Conservation (phyloP, 2,797 vertebrate species). For the Thaleichthys pacificus region DNA sequence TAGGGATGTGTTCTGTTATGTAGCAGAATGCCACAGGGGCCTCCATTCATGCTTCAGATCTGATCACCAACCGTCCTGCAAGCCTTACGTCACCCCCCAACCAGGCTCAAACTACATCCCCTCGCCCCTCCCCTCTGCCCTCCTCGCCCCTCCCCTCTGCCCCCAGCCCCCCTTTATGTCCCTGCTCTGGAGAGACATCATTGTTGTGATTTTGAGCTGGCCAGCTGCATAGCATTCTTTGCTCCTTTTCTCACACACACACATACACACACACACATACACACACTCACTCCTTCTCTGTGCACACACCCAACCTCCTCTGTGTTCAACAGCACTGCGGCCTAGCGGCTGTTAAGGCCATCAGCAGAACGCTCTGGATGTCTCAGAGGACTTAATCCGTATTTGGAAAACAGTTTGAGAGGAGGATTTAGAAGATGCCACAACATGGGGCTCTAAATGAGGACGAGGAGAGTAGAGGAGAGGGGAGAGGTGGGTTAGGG, state of each 20-base stretch:
- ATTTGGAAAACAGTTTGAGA: too few relatives aligned
- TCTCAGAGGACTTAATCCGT: too few relatives aligned
- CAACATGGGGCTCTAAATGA: too few relatives aligned
- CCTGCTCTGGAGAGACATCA: conserved; percentile 40
- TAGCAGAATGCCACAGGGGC: conserved; percentile 58
- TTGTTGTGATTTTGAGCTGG: conserved; percentile 51
- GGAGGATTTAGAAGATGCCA: neutral
- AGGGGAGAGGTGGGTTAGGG: neutral
- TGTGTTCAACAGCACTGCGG: conserved; percentile 40
- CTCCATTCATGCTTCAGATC: conserved; percentile 69
- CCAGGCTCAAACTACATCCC: conserved; percentile 59
- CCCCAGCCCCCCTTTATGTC: neutral
- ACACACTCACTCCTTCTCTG: conserved; percentile 22
- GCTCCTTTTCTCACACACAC: conserved; percentile 8
- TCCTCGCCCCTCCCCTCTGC: conserved; percentile 7
- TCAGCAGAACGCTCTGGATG: too few relatives aligned
- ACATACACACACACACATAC: conserved; percentile 19
- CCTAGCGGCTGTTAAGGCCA: conserved; percentile 10
- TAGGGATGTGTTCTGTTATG: conserved; percentile 38
- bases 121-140: neutral
- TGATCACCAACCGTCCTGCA: conserved; percentile 73
- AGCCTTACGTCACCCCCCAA: conserved; percentile 65
- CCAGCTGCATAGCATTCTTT: conserved; percentile 34
- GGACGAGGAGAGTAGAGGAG: neutral
- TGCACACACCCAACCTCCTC: neutral